These are phyloP conservation scores for Cephalopholis sonnerati DNA, from an alignment of 2,113 vertebrate genomes.

Conservation along the genomic window DNA sequence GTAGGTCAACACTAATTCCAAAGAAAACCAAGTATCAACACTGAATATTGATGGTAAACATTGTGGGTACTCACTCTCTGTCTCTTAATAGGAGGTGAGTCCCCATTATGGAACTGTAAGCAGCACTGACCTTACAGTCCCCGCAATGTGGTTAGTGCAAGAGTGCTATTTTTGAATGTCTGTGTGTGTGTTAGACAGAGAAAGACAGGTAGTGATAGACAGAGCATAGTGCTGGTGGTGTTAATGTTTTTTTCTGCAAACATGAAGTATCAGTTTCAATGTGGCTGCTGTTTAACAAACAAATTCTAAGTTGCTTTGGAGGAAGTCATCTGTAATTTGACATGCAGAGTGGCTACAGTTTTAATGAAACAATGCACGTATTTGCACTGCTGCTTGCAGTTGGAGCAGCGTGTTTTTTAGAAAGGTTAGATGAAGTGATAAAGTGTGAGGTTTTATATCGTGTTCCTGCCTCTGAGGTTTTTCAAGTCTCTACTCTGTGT, in stretches of 20 bases:
- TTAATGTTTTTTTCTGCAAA: not conserved
- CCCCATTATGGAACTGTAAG: not conserved
- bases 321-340: not conserved
- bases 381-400: not conserved
- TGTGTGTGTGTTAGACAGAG: not conserved
- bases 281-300: not conserved
- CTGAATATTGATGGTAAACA: not conserved
- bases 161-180: not conserved
- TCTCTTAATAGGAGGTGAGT: not conserved
- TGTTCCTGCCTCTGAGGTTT: constrained; percentile 59
- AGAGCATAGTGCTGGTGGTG: not conserved
- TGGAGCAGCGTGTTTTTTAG: not conserved
- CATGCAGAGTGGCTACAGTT: not conserved
- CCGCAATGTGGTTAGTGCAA: not conserved
- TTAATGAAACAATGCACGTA: not conserved
- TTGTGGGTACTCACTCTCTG: not conserved
- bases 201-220: not conserved
- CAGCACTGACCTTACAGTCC: no score
- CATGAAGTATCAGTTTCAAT: not conserved
- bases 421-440: constrained; percentile 65
- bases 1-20: not conserved
- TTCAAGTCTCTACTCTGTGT: constrained; percentile 8
- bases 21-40: not conserved
- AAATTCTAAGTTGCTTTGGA: not conserved
- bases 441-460: constrained; percentile 57